Conservation (phyloP, 2,113 vertebrate genomes). For the Chrysochloris asiatica region DNA sequence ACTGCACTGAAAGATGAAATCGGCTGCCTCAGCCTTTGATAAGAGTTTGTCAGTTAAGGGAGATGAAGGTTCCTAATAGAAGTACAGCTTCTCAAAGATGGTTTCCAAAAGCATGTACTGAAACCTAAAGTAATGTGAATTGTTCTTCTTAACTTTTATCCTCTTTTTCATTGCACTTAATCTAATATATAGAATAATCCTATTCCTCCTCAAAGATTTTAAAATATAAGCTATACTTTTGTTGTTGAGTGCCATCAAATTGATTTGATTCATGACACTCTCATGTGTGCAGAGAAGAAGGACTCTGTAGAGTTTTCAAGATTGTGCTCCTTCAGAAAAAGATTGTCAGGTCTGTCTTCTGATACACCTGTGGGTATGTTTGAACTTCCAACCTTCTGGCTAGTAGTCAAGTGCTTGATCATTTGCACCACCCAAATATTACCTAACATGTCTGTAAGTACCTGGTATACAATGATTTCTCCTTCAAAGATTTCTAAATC, state of each 20-base stretch:
- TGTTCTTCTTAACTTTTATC: not conserved
- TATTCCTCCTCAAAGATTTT: not conserved
- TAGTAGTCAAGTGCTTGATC: not conserved
- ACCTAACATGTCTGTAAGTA: not conserved
- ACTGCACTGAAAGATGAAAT: not conserved
- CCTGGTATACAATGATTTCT: not conserved
- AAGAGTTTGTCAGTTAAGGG: too few relatives aligned
- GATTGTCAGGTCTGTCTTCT: not conserved
- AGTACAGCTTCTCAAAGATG: too few relatives aligned
- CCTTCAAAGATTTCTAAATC: slow-evolving; percentile 10
- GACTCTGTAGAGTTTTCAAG: not conserved
- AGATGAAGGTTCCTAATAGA: too few relatives aligned
- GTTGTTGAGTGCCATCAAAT: not conserved
- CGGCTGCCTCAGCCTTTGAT: too few relatives aligned
- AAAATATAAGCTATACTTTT: not conserved
- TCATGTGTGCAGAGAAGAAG: not conserved
- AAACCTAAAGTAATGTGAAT: too few relatives aligned
- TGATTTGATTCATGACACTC: not conserved
- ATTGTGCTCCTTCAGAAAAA: too few relatives aligned
- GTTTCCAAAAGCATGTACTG: too few relatives aligned
- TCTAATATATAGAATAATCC: not conserved
- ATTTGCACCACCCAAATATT: not conserved
- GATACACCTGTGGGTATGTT: not conserved
- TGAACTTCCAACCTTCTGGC: not conserved
- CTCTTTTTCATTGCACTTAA: not conserved